Conservation (phyloP, 2,888 invertebrate genomes). For the Ennomos fuscantarius region DNA sequence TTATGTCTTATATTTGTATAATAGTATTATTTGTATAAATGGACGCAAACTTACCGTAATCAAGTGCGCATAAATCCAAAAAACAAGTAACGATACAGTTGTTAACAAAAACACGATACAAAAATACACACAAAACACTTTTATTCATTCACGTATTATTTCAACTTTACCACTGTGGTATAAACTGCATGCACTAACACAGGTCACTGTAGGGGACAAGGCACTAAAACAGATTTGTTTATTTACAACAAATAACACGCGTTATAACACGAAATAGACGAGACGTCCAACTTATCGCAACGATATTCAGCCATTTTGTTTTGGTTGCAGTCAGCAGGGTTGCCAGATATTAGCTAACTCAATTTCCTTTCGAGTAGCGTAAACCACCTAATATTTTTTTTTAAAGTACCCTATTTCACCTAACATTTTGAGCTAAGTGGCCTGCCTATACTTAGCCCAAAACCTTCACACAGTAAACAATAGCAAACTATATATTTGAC, state of each 20-base stretch:
- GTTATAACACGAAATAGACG: slow-evolving; percentile 61
- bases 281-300: slow-evolving; percentile 76
- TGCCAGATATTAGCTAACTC: too few species aligned
- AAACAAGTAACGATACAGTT: slow-evolving; percentile 65
- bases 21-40: slow-evolving; percentile 27
- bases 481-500: too few species aligned
- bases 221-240: slow-evolving; percentile 65
- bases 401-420: too few species aligned
- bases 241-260: slow-evolving; percentile 67
- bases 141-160: slow-evolving; percentile 54
- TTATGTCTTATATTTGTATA: slow-evolving; percentile 33
- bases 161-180: slow-evolving; percentile 59
- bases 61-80: slow-evolving; percentile 83
- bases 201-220: slow-evolving; percentile 54
- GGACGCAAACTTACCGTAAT: slow-evolving; percentile 66
- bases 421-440: too few species aligned
- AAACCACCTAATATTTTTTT: too few species aligned
- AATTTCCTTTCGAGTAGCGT: too few species aligned
- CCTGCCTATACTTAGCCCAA: too few species aligned
- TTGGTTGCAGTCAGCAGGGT: slow-evolving; percentile 52
- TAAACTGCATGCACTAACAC: slow-evolving; percentile 69
- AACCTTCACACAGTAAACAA: too few species aligned
- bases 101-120: slow-evolving; percentile 77
- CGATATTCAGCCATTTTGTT: slow-evolving; percentile 79
- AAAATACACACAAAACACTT: slow-evolving; percentile 75